Evolutionary conservation across 2,113 vertebrate genomes (phyloP).

Genomic region (human): GRCh38 chr22:49713001-49713500

Average conservation of each 20-base stretch:
- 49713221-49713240: slow-evolving; percentile 86
- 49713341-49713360: neutral
- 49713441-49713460: accelerated
- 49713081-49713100: slow-evolving; percentile 67
- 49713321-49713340: neutral
- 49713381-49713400: too few species aligned
- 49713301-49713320: slow-evolving; percentile 33
- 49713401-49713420: too few species aligned
- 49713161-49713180: slow-evolving; percentile 84
- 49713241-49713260: slow-evolving; percentile 86
- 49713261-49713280: slow-evolving; percentile 80
- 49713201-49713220: slow-evolving; percentile 91
- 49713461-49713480: accelerated
- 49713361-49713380: accelerated
- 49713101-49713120: slow-evolving; percentile 81
- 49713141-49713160: slow-evolving; percentile 80
- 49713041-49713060: slow-evolving; percentile 59
- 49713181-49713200: slow-evolving; percentile 86
- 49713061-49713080: slow-evolving; percentile 40
- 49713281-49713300: slow-evolving; percentile 81
- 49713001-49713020: neutral
- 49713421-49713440: too few species aligned
- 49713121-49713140: slow-evolving; percentile 85
- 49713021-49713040: neutral
- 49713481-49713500: neutral